These are phyloP conservation scores for Camponotus fellah DNA, from an alignment of 2,888 invertebrate genomes.

Conservation along the genomic window DNA sequence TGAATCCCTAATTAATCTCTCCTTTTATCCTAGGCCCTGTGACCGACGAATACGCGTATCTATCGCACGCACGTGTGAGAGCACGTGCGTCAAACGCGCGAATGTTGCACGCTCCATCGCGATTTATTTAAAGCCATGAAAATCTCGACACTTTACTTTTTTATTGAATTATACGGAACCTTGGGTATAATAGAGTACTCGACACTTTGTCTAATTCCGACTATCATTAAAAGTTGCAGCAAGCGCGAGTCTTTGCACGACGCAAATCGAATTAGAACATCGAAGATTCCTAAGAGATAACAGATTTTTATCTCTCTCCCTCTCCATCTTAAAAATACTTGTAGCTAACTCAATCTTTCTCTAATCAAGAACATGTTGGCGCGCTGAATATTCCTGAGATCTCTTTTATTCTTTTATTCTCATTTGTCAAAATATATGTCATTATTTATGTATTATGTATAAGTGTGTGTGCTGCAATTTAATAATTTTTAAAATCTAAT, in stretches of 20 bases:
- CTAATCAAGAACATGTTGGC: neutral
- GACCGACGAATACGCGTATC: conserved; percentile 6
- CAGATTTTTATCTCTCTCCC: neutral
- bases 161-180: conserved; percentile 26
- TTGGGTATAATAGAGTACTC: neutral
- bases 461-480: neutral
- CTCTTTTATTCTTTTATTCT: neutral
- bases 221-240: conserved; percentile 48
- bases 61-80: conserved; percentile 19
- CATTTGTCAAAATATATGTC: neutral
- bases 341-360: neutral
- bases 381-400: neutral
- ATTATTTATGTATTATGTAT: neutral
- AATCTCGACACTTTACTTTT: neutral
- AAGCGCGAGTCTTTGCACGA: neutral
- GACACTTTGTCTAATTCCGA: conserved; percentile 32
- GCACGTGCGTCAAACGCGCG: conserved; percentile 12
- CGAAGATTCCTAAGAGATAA: neutral
- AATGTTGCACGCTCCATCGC: neutral
- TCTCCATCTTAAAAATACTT: neutral
- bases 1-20: conserved; percentile 57
- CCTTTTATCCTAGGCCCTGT: conserved; percentile 31
- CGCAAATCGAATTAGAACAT: conserved; percentile 21
- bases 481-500: conserved; percentile 7
- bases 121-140: neutral